Evolutionary conservation across 1,140 invertebrate species (phyloP).

Genomic region (Ladona fulva): DNA sequence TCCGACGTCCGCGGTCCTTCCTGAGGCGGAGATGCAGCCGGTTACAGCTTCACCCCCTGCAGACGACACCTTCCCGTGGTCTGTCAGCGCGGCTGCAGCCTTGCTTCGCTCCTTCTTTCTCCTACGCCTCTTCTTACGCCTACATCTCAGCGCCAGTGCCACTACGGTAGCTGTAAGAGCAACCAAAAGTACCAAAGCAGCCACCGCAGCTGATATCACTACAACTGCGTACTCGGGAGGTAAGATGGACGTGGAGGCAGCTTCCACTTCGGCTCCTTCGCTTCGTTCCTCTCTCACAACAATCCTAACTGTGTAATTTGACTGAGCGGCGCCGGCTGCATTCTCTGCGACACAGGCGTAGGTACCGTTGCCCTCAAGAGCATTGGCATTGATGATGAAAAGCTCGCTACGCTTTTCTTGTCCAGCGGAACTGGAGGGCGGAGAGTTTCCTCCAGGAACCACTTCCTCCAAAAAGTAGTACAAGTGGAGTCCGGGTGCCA

Average conservation of each 20-base stretch:
- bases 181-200: constrained; percentile 43
- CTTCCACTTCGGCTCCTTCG: constrained; percentile 45
- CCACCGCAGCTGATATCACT: constrained; percentile 46
- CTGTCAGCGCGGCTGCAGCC: constrained; percentile 32
- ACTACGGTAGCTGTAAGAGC: constrained; percentile 50
- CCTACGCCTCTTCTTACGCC: constrained; percentile 20
- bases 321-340: constrained; percentile 59
- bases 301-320: constrained; percentile 67
- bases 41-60: constrained; percentile 9
- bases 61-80: constrained; percentile 26
- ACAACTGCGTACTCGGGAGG: constrained; percentile 58
- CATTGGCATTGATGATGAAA: constrained; percentile 61
- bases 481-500: constrained; percentile 51
- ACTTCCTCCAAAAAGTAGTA: constrained; percentile 55
- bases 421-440: constrained; percentile 33
- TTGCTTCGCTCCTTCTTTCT: constrained; percentile 33
- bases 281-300: constrained; percentile 60
- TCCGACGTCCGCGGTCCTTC: constrained; percentile 19
- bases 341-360: constrained; percentile 76
- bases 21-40: constrained; percentile 1
- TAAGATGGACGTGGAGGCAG: constrained; percentile 30
- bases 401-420: constrained; percentile 64
- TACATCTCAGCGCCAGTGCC: constrained; percentile 47
- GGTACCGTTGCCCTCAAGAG: constrained; percentile 62
- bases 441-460: not conserved